These are phyloP conservation scores for Paragorgia papillata DNA, from an alignment of 92 coral and sea anemone species.

Conservation along the genomic window DNA sequence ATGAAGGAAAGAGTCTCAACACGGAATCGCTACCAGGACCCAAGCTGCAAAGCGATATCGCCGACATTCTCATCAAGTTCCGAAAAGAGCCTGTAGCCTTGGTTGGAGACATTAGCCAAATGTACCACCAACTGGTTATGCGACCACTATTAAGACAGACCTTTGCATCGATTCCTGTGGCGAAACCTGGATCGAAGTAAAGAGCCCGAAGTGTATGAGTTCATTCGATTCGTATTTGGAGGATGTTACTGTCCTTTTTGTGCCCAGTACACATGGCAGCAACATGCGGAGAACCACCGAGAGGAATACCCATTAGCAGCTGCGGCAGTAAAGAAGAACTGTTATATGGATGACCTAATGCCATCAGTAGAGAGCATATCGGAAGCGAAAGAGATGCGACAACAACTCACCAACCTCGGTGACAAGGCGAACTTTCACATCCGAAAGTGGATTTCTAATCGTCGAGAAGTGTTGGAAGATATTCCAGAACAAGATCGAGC, in stretches of 20 bases:
- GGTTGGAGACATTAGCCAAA: conserved; percentile 55
- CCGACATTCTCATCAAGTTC: conserved; percentile 44
- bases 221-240: conserved; percentile 41
- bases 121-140: conserved; percentile 53
- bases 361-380: conserved; percentile 16
- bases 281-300: conserved; percentile 45
- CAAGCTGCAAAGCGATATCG: conserved; percentile 47
- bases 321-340: conserved; percentile 36
- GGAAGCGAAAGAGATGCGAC: conserved; percentile 12
- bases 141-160: conserved; percentile 32
- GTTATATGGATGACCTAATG: conserved; percentile 51
- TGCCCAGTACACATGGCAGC: conserved; percentile 52
- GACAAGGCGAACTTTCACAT: conserved; percentile 21
- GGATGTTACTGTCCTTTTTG: conserved; percentile 63
- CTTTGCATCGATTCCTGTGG: conserved; percentile 48
- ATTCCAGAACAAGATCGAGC: conserved; percentile 26
- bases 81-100: conserved; percentile 42
- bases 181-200: conserved; percentile 45
- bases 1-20: conserved; percentile 56
- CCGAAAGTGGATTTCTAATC: conserved; percentile 47
- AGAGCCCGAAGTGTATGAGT: conserved; percentile 42
- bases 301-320: conserved; percentile 61
- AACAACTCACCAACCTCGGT: conserved; percentile 21
- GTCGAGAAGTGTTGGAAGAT: conserved; percentile 34
- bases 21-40: conserved; percentile 45